Conservation (phyloP, 2,888 invertebrate genomes). For the Lepidonotus clava region DNA sequence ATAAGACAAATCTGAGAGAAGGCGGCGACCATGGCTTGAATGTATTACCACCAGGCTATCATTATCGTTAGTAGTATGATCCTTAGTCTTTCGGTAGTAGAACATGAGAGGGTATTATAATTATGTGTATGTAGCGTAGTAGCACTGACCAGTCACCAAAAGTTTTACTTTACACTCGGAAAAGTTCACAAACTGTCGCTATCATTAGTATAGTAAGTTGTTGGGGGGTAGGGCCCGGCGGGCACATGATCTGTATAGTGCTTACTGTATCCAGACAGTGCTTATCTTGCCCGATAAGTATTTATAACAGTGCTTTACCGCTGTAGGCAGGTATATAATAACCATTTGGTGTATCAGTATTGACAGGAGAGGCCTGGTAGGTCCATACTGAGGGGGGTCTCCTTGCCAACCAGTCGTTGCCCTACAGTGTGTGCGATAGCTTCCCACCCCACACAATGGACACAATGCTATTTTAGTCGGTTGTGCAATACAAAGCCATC, state of each 20-base stretch:
- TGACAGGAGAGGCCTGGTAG: not conserved
- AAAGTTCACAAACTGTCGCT: constrained; percentile 3
- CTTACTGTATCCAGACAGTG: too few species aligned
- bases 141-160: constrained; percentile 11
- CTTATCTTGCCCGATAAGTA: too few species aligned
- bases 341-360: not conserved
- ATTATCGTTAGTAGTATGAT: not conserved
- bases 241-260: too few species aligned
- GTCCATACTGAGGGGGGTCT: too few species aligned
- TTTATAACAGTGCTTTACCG: too few species aligned
- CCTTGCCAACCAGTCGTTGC: too few species aligned
- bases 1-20: constrained; percentile 18
- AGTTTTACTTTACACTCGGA: not conserved
- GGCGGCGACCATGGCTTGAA: not conserved
- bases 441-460: not conserved
- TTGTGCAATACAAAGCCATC: constrained; percentile 6
- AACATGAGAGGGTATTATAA: too few species aligned
- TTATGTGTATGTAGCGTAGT: not conserved
- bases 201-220: too few species aligned
- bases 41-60: constrained; percentile 5
- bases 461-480: constrained; percentile 21
- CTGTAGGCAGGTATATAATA: too few species aligned
- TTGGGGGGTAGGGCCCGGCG: too few species aligned
- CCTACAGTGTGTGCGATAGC: not conserved
- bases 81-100: too few species aligned